A percentile compares a stretch with the other conserved stretches of the same genome.
These are phyloP conservation scores for Girardinichthys multiradiatus DNA, from an alignment of 2,113 vertebrate species.

Conservation along the genomic window DNA sequence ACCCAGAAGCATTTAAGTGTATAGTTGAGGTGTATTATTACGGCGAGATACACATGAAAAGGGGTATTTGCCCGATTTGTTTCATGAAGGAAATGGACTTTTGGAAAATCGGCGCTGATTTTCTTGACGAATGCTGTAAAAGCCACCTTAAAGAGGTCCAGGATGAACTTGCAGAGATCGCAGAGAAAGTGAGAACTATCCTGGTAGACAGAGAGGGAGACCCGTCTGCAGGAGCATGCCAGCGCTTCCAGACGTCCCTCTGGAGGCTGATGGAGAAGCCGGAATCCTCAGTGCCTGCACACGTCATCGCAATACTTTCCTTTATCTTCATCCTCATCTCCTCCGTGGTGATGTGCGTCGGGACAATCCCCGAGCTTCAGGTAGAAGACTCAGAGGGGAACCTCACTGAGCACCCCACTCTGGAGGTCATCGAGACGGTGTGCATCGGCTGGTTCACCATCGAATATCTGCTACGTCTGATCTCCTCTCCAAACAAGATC, in stretches of 20 bases:
- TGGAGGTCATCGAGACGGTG: constrained; percentile 93
- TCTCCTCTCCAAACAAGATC: constrained; percentile 90
- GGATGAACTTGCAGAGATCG: constrained; percentile 94
- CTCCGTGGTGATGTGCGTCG: constrained; percentile 93
- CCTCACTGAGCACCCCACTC: constrained; percentile 87
- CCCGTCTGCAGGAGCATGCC: constrained; percentile 82
- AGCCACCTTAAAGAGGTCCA: constrained; percentile 89
- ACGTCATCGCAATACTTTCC: constrained; percentile 89
- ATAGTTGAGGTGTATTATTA: constrained; percentile 92
- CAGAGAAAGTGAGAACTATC: constrained; percentile 90
- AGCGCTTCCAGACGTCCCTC: constrained; percentile 86
- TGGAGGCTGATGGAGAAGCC: constrained; percentile 98
- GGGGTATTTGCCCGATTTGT: constrained; percentile 95
- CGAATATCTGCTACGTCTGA: constrained; percentile 90
- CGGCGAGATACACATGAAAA: constrained; percentile 96
- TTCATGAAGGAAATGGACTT: constrained; percentile 98
- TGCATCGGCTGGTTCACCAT: constrained; percentile 97
- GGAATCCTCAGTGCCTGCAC: constrained; percentile 89
- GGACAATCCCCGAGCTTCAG: constrained; percentile 95
- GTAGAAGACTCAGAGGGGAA: constrained; percentile 86
- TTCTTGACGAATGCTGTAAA: constrained; percentile 93
- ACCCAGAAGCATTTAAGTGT: constrained; percentile 94
- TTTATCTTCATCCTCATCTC: constrained; percentile 94
- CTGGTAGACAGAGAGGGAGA: constrained; percentile 90
- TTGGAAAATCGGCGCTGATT: constrained; percentile 92